Evolutionary conservation across 2,888 invertebrate species (phyloP).

Genomic region (Agrochola circellaris): DNA sequence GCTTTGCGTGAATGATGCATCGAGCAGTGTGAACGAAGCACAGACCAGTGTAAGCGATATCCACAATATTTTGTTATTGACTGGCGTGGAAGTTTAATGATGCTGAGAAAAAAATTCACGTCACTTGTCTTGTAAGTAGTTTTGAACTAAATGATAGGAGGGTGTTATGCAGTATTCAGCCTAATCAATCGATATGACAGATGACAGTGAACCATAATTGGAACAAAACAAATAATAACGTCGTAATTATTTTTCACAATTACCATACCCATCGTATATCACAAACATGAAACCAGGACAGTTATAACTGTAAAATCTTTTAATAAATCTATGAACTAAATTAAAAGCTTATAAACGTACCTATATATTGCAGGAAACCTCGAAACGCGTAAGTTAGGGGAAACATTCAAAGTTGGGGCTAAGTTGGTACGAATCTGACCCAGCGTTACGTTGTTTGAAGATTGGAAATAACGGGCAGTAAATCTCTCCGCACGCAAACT

Average conservation of each 20-base stretch:
- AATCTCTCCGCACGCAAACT: constrained; percentile 53
- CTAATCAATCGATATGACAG: no score
- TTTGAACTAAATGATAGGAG: background rate
- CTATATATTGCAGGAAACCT: constrained; percentile 20
- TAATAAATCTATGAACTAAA: background rate
- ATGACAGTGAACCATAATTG: background rate
- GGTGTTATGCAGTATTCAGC: no score
- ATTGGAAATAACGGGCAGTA: constrained; percentile 52
- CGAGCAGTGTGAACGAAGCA: constrained; percentile 4
- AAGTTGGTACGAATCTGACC: constrained; percentile 38
- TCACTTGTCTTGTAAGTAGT: background rate
- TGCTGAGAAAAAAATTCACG: background rate
- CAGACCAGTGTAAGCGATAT: background rate
- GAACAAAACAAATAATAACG: background rate
- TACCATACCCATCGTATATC: background rate
- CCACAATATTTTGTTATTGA: background rate
- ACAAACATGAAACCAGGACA: background rate
- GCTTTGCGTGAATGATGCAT: constrained; percentile 11
- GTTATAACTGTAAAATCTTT: background rate
- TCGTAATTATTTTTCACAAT: background rate
- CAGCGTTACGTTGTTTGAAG: constrained; percentile 35
- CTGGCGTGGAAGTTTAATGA: background rate
- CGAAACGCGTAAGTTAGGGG: constrained; percentile 27
- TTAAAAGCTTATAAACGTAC: constrained; percentile 4
- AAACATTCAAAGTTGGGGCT: constrained; percentile 36